A percentile compares a stretch with the other conserved stretches of the same genome.
These are phyloP conservation scores for Cataglyphis albicans DNA, from an alignment of 2,888 invertebrate genomes.

Conservation along the genomic window DNA sequence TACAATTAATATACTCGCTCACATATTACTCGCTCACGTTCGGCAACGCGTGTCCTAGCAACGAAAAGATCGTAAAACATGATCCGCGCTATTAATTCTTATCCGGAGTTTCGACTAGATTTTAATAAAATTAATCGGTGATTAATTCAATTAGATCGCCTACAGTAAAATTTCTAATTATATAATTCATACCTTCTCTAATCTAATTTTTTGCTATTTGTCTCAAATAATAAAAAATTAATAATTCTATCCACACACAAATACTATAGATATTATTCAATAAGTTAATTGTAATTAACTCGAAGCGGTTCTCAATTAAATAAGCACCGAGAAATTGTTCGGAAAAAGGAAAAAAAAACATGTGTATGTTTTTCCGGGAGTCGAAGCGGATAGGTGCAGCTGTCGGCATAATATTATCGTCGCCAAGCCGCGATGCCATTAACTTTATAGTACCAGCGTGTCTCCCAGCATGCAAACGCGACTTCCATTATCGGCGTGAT, in stretches of 20 bases:
- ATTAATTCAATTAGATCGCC: neutral
- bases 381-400: slow-evolving; percentile 10
- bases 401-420: slow-evolving; percentile 66
- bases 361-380: neutral
- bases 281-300: neutral
- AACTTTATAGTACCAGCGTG: slow-evolving; percentile 72
- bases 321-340: neutral
- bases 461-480: slow-evolving; percentile 76
- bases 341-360: neutral
- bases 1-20: neutral
- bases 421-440: slow-evolving; percentile 64
- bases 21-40: neutral
- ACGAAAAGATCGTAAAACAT: neutral
- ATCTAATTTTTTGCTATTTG: neutral
- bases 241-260: neutral
- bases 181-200: neutral
- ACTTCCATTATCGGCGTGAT: slow-evolving; percentile 76
- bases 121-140: neutral
- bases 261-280: neutral
- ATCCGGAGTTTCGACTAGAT: neutral
- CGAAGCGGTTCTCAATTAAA: neutral
- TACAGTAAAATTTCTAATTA: neutral
- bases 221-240: neutral
- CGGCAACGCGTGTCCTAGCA: neutral
- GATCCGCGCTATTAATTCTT: neutral